phyloP scores from a whole-genome alignment of 2,888 invertebrate genomes.

The Chalcosyrphus nemorum region DNA sequence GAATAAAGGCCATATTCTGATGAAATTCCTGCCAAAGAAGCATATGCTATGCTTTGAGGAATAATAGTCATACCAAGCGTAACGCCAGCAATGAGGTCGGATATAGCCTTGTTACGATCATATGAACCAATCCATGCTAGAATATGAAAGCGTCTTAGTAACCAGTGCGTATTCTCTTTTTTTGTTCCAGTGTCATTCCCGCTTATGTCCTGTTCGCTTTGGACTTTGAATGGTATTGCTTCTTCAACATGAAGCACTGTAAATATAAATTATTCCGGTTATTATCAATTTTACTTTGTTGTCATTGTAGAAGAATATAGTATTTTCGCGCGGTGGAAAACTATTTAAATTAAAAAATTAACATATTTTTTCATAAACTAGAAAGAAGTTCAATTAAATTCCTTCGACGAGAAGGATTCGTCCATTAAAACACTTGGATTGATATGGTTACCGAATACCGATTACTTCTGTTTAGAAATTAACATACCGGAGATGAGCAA shows the following conservation, averaged over 20 bases:
- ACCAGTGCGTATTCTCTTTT: slow-evolving; percentile 65
- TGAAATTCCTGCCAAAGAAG: slow-evolving; percentile 90
- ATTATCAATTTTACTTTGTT: no score
- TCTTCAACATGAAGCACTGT: neutral
- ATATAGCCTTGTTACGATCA: slow-evolving; percentile 86
- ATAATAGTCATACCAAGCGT: slow-evolving; percentile 95
- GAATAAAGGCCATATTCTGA: slow-evolving; percentile 97
- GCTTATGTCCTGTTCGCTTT: neutral
- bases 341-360: no score
- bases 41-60: slow-evolving; percentile 96
- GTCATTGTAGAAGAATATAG: no score
- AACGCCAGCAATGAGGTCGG: slow-evolving; percentile 93
- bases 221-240: neutral
- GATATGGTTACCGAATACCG: neutral
- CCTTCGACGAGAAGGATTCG: slow-evolving; percentile 8
- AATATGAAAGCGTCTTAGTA: slow-evolving; percentile 83
- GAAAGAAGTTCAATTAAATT: slow-evolving; percentile 35
- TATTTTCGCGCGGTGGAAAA: no score
- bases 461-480: neutral
- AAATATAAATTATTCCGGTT: neutral
- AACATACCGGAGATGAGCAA: neutral
- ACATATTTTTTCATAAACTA: no score
- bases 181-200: neutral
- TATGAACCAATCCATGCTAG: slow-evolving; percentile 88
- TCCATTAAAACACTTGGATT: slow-evolving; percentile 10